Percentiles rank a stretch among this genome's conserved stretches.
Evolutionary conservation across 1,140 invertebrate species (phyloP).

Genomic region (Megathymus violae): DNA sequence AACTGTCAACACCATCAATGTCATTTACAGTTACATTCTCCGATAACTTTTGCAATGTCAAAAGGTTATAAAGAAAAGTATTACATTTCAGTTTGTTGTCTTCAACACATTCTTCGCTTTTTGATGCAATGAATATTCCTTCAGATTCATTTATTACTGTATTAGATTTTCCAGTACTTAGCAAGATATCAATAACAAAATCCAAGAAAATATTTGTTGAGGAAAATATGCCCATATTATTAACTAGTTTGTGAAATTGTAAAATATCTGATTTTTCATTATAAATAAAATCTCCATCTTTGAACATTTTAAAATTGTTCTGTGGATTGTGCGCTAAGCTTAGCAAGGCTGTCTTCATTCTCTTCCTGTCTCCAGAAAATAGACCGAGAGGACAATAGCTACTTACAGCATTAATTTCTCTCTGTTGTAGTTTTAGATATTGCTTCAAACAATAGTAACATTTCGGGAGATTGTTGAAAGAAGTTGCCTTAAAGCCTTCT

Average conservation of each 20-base stretch:
- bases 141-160: conserved; percentile 37
- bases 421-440: conserved; percentile 86
- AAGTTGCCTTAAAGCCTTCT: conserved; percentile 86
- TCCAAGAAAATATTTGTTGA: conserved; percentile 58
- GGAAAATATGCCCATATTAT: conserved; percentile 44
- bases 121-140: conserved; percentile 16
- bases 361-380: conserved; percentile 85
- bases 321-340: conserved; percentile 87
- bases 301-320: conserved; percentile 90
- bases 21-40: conserved; percentile 40
- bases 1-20: conserved; percentile 27
- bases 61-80: conserved; percentile 63
- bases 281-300: conserved; percentile 85
- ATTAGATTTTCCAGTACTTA: conserved; percentile 41
- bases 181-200: conserved; percentile 61
- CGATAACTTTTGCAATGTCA: conserved; percentile 66
- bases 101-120: conserved; percentile 49
- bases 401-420: conserved; percentile 80
- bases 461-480: conserved; percentile 80
- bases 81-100: conserved; percentile 40
- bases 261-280: conserved; percentile 68
- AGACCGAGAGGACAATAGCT: conserved; percentile 90
- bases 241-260: conserved; percentile 52
- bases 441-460: conserved; percentile 90
- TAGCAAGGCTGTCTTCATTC: conserved; percentile 86